Base-by-base conservation (phyloP, 2,797 vertebrate genomes). In the Salarias fasciatus region DNA sequence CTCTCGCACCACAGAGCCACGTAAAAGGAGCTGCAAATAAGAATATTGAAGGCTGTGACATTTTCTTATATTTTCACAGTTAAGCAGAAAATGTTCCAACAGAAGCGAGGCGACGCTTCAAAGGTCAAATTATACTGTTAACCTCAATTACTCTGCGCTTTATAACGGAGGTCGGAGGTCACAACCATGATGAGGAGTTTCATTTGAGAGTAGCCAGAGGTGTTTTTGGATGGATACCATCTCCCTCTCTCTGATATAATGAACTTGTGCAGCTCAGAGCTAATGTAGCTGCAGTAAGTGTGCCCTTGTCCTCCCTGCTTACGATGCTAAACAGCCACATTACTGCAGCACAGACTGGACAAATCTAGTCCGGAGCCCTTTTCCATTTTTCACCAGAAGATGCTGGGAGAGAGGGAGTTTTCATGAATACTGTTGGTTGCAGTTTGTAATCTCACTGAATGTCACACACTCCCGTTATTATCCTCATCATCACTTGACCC, bases 81-180 rank as follows among this genome's bases (percentile, higher is more conserved):
- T 75, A 63, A 49, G 15, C 13, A 24, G 18, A 12, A 72, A 72
- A 53, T 6, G 2, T 60, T 72, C 40, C 33, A 68, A 53, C 13
- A 49, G 50, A 77, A 52, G 55, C 29, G 30, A 30, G 53, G 51
- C 50, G 43, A 75, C 28, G 51, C 47, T 45, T 77, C 53, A 76
- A 60, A 68, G 79, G 76, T 84, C 71, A 79, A 82, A 86, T 78
- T 71, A 80, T 49, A 77, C 46, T 72, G 73, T 86, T 88, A 75
- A 88, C 87, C 87, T 90, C 86, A 90, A 86, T 91, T 88, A 88
- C 57, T 56, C 67, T 1, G 8, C 53, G 59, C 49, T 81, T 74
- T 78, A 75, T 77, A 84, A 69, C 41, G 35, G 63, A 54, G 63
- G 46, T 24, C 31, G 45, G 53, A 76, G 83, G 84, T 84, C 79